These are phyloP conservation scores for Rapana venosa DNA, from an alignment of 2,888 invertebrate genomes.

Conservation along the genomic window DNA sequence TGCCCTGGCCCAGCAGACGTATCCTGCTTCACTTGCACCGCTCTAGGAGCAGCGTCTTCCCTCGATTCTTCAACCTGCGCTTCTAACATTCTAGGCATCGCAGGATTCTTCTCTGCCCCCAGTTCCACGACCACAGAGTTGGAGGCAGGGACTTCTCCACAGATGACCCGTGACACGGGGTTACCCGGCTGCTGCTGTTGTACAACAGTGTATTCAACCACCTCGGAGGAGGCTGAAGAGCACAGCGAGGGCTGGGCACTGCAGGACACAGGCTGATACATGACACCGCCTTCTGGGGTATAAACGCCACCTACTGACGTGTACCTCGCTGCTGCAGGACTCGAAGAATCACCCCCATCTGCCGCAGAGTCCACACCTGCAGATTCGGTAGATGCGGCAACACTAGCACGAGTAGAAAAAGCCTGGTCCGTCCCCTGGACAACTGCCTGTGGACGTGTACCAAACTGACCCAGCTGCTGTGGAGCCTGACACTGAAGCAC, in stretches of 20 bases:
- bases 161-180: neutral
- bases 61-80: neutral
- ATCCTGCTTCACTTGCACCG: neutral
- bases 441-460: too few relatives aligned
- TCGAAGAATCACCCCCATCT: neutral
- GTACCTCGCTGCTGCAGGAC: neutral
- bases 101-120: neutral
- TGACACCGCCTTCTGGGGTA: neutral
- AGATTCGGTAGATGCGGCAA: too few relatives aligned
- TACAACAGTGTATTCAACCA: neutral
- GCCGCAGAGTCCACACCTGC: neutral
- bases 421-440: too few relatives aligned
- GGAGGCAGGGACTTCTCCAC: neutral
- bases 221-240: neutral
- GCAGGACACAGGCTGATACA: neutral
- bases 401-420: too few relatives aligned
- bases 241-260: neutral
- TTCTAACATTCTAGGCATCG: neutral
- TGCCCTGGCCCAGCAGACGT: neutral
- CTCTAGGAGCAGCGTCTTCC: neutral
- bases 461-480: too few relatives aligned
- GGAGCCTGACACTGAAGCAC: too few relatives aligned
- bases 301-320: neutral
- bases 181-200: neutral
- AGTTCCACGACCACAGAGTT: neutral